phyloP scores from a whole-genome alignment of 2,113 vertebrate genomes.

The Heptranchias perlo region DNA sequence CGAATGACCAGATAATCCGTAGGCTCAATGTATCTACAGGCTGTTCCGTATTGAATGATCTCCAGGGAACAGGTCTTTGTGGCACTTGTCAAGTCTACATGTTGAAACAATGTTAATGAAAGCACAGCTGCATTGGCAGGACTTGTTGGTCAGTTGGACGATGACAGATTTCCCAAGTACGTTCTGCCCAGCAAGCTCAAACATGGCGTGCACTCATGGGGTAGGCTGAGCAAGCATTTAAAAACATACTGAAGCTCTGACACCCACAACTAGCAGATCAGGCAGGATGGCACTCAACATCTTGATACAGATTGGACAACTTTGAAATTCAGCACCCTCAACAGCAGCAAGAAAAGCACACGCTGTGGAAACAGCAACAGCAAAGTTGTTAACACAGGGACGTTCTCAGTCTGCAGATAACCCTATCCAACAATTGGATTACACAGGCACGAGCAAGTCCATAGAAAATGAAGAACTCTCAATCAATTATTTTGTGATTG shows the following conservation, averaged over 20 bases:
- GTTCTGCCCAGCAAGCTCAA: not conserved
- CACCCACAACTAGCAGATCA: not conserved
- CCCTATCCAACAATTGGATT: not conserved
- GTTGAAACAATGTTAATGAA: not conserved
- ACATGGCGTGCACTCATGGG: not conserved
- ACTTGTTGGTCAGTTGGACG: not conserved
- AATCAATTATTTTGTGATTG: slow-evolving; percentile 8
- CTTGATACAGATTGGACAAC: not conserved
- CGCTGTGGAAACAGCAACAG: not conserved
- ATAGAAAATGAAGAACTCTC: not conserved
- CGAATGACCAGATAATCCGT: no score
- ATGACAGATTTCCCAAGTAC: not conserved
- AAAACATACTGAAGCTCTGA: not conserved
- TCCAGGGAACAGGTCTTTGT: not conserved
- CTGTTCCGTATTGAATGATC: no score
- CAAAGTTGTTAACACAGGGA: not conserved
- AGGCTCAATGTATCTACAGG: no score
- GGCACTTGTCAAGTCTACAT: not conserved
- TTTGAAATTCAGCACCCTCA: not conserved
- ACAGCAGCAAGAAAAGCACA: not conserved
- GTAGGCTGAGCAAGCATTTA: not conserved
- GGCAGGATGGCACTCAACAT: not conserved
- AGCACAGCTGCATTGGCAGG: not conserved
- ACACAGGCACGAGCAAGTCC: not conserved
- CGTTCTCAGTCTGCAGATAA: not conserved